Evolutionary conservation across 1,140 invertebrate genomes (phyloP).

Genomic region (Sycobia sp.): DNA sequence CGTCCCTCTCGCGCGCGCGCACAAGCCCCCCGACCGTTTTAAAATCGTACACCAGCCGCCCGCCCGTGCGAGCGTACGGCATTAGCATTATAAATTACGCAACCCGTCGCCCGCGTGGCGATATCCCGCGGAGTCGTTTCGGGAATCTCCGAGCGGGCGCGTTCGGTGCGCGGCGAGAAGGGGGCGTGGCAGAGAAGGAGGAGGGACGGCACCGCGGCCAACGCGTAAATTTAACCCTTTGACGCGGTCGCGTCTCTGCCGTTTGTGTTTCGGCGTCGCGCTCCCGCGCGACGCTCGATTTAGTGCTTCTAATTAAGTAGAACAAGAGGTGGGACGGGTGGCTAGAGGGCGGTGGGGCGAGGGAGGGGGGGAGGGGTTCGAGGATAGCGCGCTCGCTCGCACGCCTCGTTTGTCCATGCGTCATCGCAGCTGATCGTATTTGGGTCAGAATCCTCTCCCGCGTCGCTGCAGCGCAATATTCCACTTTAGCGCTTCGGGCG

Average conservation of each 20-base stretch:
- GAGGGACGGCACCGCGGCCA: background rate
- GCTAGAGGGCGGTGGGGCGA: too few relatives aligned
- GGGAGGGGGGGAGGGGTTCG: too few relatives aligned
- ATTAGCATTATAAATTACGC: conserved; percentile 12
- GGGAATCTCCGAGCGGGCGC: conserved; percentile 1
- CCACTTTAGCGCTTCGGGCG: conserved; percentile 3
- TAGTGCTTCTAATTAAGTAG: conserved; percentile 35
- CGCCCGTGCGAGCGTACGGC: too few relatives aligned
- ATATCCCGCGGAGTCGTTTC: too few relatives aligned
- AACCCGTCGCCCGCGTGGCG: background rate
- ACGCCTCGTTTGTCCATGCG: conserved; percentile 15
- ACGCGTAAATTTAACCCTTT: conserved; percentile 17
- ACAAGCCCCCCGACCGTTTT: too few relatives aligned
- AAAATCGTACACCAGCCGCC: conserved; percentile 7
- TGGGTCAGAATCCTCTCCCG: conserved; percentile 58
- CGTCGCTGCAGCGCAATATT: conserved; percentile 45
- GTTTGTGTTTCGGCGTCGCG: background rate
- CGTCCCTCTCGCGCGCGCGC: too few relatives aligned
- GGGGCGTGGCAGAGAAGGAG: background rate
- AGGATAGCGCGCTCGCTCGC: too few relatives aligned
- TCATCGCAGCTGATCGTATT: conserved; percentile 41
- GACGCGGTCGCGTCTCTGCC: background rate
- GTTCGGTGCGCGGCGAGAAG: too few relatives aligned
- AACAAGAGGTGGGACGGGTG: conserved; percentile 3
- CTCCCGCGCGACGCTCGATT: conserved; percentile 8